Evolutionary conservation across 2,888 invertebrate genomes (phyloP).

Genomic region (Rhagonycha lutea): DNA sequence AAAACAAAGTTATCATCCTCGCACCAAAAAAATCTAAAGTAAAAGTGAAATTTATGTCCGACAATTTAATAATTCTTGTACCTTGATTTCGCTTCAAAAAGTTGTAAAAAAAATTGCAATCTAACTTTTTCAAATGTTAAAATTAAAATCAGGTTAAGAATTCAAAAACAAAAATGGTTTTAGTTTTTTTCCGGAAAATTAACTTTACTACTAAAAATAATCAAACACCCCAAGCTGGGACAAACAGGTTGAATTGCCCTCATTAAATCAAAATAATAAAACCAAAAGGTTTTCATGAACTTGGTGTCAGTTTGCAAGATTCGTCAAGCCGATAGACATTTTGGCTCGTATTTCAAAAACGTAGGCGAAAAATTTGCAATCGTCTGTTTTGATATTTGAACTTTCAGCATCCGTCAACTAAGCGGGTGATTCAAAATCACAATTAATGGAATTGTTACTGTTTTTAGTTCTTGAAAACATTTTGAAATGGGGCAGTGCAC

Average conservation of each 20-base stretch:
- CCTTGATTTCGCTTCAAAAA: background rate
- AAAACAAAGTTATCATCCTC: conserved; percentile 19
- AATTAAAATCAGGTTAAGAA: background rate
- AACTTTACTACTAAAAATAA: background rate
- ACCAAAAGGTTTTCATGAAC: background rate
- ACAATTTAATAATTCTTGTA: background rate
- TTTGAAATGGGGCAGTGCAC: background rate
- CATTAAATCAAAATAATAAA: background rate
- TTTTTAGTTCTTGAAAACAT: background rate
- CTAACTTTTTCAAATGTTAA: background rate
- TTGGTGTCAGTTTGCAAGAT: background rate
- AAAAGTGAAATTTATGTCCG: background rate
- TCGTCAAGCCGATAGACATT: too few species aligned
- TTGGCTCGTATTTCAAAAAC: too few species aligned
- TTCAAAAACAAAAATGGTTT: too few species aligned
- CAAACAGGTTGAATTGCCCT: background rate
- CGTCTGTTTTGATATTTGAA: background rate
- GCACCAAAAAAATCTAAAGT: background rate
- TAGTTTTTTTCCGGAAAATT: background rate
- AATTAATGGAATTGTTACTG: background rate
- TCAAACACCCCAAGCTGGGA: background rate
- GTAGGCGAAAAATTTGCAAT: background rate
- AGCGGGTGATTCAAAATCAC: too few species aligned
- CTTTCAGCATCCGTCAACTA: background rate
- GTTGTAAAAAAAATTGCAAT: background rate